A percentile compares a stretch with the other conserved stretches of the same genome.
Evolutionary conservation across 2,888 invertebrate genomes (phyloP).

Genomic region (Carterocephalus palaemon): DNA sequence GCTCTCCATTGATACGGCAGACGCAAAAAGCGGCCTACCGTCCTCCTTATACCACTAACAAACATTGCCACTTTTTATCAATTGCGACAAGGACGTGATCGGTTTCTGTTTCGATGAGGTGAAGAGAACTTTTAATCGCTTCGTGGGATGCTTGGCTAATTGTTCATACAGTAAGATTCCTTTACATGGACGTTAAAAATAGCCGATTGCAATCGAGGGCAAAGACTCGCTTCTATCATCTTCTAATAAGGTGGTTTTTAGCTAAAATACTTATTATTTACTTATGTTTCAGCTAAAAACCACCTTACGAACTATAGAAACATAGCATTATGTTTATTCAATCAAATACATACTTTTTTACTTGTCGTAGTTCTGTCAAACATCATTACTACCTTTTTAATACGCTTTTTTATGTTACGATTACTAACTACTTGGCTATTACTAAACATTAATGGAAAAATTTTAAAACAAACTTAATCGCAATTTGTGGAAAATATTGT

Average conservation of each 20-base stretch:
- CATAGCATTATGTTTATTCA: no score
- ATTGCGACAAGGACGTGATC: slow-evolving; percentile 60
- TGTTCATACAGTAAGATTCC: slow-evolving; percentile 1
- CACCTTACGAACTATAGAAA: no score
- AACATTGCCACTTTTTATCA: slow-evolving; percentile 57
- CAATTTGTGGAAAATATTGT: no score
- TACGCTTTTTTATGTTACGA: no score
- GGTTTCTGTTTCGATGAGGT: slow-evolving; percentile 54
- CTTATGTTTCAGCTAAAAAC: no score
- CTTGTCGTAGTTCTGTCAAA: no score
- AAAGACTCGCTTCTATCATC: slow-evolving; percentile 1
- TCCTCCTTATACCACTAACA: slow-evolving; percentile 54
- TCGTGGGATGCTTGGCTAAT: slow-evolving; percentile 30
- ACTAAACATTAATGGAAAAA: no score
- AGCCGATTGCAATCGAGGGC: slow-evolving; percentile 7
- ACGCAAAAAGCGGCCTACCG: slow-evolving; percentile 56
- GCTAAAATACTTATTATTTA: slow-evolving; percentile 1
- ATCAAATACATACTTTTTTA: no score
- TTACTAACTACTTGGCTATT: no score
- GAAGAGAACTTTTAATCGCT: slow-evolving; percentile 58
- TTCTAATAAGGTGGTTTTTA: slow-evolving; percentile 7
- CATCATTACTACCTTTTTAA: no score
- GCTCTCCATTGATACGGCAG: slow-evolving; percentile 67
- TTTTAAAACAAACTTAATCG: no score
- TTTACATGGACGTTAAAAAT: slow-evolving; percentile 4